Base-by-base conservation (phyloP, 2,113 vertebrate genomes). In the Callionymus lyra region DNA sequence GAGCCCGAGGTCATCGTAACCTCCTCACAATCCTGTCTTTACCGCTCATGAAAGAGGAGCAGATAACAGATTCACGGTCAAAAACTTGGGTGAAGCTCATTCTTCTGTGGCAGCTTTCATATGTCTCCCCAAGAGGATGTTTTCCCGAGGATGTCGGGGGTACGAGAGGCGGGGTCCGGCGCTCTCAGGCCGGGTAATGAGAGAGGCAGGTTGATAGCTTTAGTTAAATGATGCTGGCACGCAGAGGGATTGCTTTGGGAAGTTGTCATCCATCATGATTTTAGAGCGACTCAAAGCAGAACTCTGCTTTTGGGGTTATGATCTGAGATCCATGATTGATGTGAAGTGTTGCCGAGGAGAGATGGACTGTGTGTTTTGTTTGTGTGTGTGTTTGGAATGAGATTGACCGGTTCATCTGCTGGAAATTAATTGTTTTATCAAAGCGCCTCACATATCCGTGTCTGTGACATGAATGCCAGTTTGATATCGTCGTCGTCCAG, bases 211-310 rank as follows among this genome's bases (percentile, higher is more conserved):
- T 65, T 68, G 70, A 73, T 71, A 77, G 63, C 68, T 79, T 77
- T 79, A 76, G 78, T 77, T 83, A 82, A 84, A 83, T 84, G 78
- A 77, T 69, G 68, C 71, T 83, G 81, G 72, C 78, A 81, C 60
- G 32, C 64, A 68, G 65, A 81, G 68, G 68, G 61, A 84, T 83
- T 78, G 78, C 76, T 80, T 66, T 62, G 58, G 76, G 75, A 84
- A 80, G 80, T 79, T 83, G 79, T 84, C 80, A 84, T 84, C 79
- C 82, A 84, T 86, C 84, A 84, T 80, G 78, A 81, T 77, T 81
- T 83, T 76, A 76, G 72, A 82, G 78, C 70, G 74, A 77, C 76
- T 84, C 78, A 74, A 74, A 76, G 76, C 74, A 60, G 66, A 55
- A 18, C 65, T 62, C 55, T 53, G 63, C 70, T 72, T 78, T 78